phyloP scores from a whole-genome alignment of 2,797 vertebrate genomes.

The Synaphobranchus kaupii region DNA sequence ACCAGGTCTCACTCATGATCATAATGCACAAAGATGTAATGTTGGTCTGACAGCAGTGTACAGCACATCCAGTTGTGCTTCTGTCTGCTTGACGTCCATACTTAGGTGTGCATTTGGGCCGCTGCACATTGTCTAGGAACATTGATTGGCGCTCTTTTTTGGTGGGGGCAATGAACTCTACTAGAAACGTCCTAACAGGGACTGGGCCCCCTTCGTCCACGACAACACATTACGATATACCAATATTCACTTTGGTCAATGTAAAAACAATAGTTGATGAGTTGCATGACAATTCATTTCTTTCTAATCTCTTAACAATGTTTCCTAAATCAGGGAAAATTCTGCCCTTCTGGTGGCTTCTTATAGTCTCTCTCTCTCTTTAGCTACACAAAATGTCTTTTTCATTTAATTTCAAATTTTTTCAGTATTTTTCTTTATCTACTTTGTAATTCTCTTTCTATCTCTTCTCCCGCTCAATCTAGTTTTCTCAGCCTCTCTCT shows the following conservation, averaged over 20 bases:
- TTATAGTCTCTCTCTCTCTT: neutral
- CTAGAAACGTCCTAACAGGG: neutral
- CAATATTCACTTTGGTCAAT: neutral
- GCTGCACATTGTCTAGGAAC: neutral
- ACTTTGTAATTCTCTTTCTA: neutral
- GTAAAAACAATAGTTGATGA: neutral
- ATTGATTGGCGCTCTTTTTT: neutral
- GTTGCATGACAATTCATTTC: neutral
- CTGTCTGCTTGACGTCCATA: neutral
- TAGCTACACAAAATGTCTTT: neutral
- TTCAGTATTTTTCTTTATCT: too few relatives aligned
- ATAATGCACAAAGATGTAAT: neutral
- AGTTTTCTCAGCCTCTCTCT: neutral
- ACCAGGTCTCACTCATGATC: neutral
- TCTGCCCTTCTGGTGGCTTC: neutral
- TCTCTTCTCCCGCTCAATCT: neutral
- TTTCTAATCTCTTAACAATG: slow-evolving; percentile 10
- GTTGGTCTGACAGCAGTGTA: neutral
- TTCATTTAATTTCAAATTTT: neutral
- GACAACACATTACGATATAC: neutral
- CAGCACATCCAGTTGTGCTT: neutral
- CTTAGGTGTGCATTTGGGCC: neutral
- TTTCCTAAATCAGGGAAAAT: neutral
- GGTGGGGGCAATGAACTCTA: neutral
- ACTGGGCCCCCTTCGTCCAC: neutral